Evolutionary conservation across 2,797 vertebrate genomes (phyloP).

Genomic region (Fundulus diaphanus): DNA sequence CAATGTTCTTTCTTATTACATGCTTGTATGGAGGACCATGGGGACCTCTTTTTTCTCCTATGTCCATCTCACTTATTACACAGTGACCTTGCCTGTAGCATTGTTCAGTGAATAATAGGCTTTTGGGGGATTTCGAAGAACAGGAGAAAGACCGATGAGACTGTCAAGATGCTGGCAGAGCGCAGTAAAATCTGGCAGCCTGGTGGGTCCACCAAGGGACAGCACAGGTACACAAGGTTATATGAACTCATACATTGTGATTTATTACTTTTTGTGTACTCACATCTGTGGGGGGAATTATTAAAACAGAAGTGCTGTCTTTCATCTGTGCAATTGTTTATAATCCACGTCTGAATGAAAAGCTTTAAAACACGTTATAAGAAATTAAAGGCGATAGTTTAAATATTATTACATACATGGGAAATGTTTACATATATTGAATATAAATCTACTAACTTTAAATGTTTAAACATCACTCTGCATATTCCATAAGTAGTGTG

Average conservation of each 20-base stretch:
- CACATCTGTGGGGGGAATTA: not conserved
- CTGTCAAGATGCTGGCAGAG: conserved; percentile 30
- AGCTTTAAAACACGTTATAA: not conserved
- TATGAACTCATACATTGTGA: conserved; percentile 4
- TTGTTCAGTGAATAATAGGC: conserved; percentile 48
- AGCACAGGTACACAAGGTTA: not conserved
- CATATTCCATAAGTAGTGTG: too few species aligned
- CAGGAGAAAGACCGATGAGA: conserved; percentile 53
- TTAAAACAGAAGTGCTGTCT: conserved; percentile 2
- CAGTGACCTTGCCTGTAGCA: conserved; percentile 51
- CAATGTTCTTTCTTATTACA: not conserved
- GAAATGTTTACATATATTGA: too few species aligned
- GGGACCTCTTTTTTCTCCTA: conserved; percentile 9
- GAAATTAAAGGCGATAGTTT: not conserved
- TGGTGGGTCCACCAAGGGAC: not conserved
- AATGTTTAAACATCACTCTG: too few species aligned
- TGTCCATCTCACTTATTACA: conserved; percentile 45
- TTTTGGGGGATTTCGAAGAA: conserved; percentile 44
- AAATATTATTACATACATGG: not conserved
- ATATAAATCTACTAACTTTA: too few species aligned
- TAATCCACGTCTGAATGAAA: not conserved
- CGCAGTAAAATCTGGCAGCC: conserved; percentile 11
- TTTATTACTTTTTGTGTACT: conserved; percentile 9
- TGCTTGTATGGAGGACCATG: conserved; percentile 16
- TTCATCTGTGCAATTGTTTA: not conserved